Conservation (phyloP, 1,140 invertebrate species). For the Sarcophaga bullata region DNA sequence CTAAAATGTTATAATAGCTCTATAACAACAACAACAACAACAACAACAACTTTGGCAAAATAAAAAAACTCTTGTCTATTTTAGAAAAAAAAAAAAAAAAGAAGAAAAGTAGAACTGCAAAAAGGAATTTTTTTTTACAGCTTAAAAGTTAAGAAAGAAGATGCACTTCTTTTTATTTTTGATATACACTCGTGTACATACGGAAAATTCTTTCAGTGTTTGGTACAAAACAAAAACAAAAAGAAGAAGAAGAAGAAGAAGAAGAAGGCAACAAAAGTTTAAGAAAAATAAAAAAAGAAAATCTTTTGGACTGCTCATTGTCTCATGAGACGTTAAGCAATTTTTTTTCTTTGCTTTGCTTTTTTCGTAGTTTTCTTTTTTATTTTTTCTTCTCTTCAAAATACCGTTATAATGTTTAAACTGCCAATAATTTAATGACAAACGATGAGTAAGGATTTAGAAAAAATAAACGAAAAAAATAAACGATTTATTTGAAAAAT, state of each 20-base stretch:
- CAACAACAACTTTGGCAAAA: not conserved
- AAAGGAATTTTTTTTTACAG: slow-evolving; percentile 4
- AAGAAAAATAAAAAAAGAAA: slow-evolving; percentile 14
- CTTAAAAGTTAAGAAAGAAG: slow-evolving; percentile 32
- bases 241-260: no score
- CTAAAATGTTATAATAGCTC: slow-evolving; percentile 35
- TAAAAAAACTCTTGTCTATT: slow-evolving; percentile 17
- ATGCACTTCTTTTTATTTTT: slow-evolving; percentile 28
- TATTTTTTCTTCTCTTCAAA: not conserved
- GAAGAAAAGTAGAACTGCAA: not conserved
- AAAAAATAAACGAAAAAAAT: not conserved
- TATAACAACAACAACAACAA: slow-evolving; percentile 28
- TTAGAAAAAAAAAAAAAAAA: not conserved
- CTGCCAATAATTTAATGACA: slow-evolving; percentile 39
- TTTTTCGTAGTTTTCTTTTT: not conserved
- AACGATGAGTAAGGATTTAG: slow-evolving; percentile 28
- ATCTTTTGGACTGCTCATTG: slow-evolving; percentile 23
- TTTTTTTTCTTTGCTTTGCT: not conserved
- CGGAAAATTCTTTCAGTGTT: slow-evolving; percentile 15
- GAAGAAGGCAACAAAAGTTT: not conserved
- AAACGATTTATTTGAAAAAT: not conserved
- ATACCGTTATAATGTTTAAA: slow-evolving; percentile 34
- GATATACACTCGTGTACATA: not conserved
- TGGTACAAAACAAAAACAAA: not conserved
- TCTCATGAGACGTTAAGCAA: slow-evolving; percentile 19